Base-by-base conservation (phyloP, 2,797 vertebrate species). In the Acomys russatus region DNA sequence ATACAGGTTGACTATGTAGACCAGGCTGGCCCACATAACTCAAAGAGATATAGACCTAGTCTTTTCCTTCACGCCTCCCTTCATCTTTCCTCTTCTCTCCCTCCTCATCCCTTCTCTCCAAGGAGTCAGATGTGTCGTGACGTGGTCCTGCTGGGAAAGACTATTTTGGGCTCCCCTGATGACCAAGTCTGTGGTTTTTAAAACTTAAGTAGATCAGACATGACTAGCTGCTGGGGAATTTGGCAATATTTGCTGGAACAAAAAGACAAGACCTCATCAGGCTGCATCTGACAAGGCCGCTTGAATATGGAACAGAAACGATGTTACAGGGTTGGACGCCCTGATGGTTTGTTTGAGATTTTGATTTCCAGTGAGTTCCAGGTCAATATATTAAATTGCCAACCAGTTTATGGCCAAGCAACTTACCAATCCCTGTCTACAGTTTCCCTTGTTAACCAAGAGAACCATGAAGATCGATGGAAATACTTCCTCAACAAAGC, bases 401-500 rank as follows among this genome's bases (percentile, higher is more conserved):
- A 99, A 95, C 99, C 99, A 10, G 99, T 99, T 95, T 99, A 99
- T 4, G 99, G 51, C 33, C 49, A 77, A 68, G 17, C 99, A 20
- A 99, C 99, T 51, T 25, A n/a, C 59, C 99, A 99, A 98, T 99
- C 99, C 92, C 99, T 99, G 98, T 99, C 99, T 0, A 99, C 99
- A 0, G 98, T 99, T 97, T 98, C 99, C 7, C 99, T 99, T 94
- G 99, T 44, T 99, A 96, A 99, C 99, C 3, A 99, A 99, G 7
- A 99, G 99, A 61, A 98, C 94, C 0, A 99, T 99, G 71, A 99
- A 99, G 98, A 99, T 99, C 96, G 99, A 99, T 66, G 99, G 99
- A 30, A 99, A 99, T 99, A 99, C 76, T 99, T 98, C 98, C 99
- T 99, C 98, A 99, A 99, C 99, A 99, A 98, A 99, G 99, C 96